Evolutionary conservation across 2,113 vertebrate species (phyloP).

Genomic region (Neofelis nebulosa): DNA sequence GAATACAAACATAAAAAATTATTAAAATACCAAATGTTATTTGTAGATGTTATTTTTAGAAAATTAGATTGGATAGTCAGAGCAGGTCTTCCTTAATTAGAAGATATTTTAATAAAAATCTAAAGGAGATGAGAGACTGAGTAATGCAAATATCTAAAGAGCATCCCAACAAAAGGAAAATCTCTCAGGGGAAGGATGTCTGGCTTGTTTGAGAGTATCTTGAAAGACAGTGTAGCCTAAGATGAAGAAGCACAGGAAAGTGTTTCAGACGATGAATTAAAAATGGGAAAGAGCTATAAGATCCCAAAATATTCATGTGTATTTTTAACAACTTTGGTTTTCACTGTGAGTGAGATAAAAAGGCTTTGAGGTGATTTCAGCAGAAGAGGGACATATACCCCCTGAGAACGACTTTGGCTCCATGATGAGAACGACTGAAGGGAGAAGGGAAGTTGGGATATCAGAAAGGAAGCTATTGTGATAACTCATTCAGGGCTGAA

Average conservation of each 20-base stretch:
- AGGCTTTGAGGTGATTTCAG: not conserved
- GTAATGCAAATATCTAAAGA: not conserved
- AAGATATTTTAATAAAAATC: not conserved
- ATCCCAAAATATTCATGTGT: not conserved
- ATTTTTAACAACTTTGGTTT: not conserved
- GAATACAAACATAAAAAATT: not conserved
- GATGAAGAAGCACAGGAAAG: not conserved
- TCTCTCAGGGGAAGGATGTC: not conserved
- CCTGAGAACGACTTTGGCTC: not conserved
- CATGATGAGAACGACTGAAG: not conserved
- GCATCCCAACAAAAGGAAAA: not conserved
- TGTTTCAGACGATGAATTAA: not conserved
- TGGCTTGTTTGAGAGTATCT: not conserved
- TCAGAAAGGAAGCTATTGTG: not conserved
- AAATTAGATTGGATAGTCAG: not conserved
- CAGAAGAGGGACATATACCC: not conserved
- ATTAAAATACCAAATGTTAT: not conserved
- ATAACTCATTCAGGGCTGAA: not conserved
- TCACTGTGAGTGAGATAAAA: not conserved
- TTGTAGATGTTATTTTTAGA: not conserved
- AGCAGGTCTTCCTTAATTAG: not conserved
- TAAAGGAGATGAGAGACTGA: not conserved
- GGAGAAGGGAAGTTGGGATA: not conserved
- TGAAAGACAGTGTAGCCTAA: not conserved
- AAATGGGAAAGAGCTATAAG: not conserved